Evolutionary conservation across 2,888 invertebrate species (phyloP).

Genomic region (Melanostoma mellinum): DNA sequence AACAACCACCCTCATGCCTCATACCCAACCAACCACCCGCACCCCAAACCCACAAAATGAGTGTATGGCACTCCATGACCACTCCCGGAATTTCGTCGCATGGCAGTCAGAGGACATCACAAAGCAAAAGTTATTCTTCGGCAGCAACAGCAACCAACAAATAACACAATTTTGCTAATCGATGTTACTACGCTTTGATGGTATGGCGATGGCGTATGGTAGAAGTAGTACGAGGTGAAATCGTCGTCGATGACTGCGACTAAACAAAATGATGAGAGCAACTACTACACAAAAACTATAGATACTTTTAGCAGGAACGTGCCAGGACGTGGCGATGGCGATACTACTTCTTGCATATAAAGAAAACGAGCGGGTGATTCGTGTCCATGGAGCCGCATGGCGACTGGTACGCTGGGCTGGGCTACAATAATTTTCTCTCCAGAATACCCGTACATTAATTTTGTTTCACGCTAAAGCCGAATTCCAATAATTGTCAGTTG

Average conservation of each 20-base stretch:
- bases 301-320: slow-evolving; percentile 61
- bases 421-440: slow-evolving; percentile 64
- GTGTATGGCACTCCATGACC: slow-evolving; percentile 57
- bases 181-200: slow-evolving; percentile 66
- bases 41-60: neutral
- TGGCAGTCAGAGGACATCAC: slow-evolving; percentile 62
- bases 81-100: slow-evolving; percentile 71
- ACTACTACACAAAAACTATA: slow-evolving; percentile 20
- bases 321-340: slow-evolving; percentile 64
- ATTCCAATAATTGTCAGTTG: slow-evolving; percentile 71
- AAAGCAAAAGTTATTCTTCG: slow-evolving; percentile 42
- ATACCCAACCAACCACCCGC: too few relatives aligned
- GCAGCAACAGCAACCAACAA: slow-evolving; percentile 52
- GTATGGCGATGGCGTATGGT: neutral
- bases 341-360: slow-evolving; percentile 33
- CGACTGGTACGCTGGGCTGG: slow-evolving; percentile 67
- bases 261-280: slow-evolving; percentile 36
- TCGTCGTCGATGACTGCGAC: slow-evolving; percentile 27
- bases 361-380: slow-evolving; percentile 43
- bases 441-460: slow-evolving; percentile 60
- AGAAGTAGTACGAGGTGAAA: slow-evolving; percentile 16
- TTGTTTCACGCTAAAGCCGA: slow-evolving; percentile 67
- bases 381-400: slow-evolving; percentile 70
- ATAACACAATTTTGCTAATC: slow-evolving; percentile 70
- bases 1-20: too few relatives aligned